phyloP scores from a whole-genome alignment of 2,113 vertebrate species.

The Sturnira hondurensis region DNA sequence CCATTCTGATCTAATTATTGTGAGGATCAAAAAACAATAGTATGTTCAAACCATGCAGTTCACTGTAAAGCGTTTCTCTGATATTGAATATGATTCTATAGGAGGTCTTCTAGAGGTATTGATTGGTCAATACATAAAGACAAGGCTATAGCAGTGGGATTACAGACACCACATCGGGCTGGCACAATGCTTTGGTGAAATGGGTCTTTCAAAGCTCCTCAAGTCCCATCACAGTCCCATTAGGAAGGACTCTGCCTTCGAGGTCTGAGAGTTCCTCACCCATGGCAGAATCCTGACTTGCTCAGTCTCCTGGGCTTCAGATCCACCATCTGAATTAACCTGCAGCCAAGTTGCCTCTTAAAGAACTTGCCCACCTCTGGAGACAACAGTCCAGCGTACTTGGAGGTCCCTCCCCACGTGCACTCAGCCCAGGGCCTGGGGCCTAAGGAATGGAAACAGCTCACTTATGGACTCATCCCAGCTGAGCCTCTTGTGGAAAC shows the following conservation, averaged over 20 bases:
- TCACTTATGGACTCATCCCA: slow-evolving; percentile 62
- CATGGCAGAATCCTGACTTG: not conserved
- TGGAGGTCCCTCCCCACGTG: not conserved
- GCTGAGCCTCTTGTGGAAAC: slow-evolving; percentile 68
- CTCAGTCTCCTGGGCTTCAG: not conserved
- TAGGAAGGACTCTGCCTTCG: not conserved
- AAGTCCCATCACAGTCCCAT: not conserved
- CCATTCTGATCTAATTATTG: too few species aligned
- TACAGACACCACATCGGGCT: not conserved
- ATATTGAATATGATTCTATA: not conserved
- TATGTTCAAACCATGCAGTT: not conserved
- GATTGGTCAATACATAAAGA: not conserved
- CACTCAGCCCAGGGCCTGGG: slow-evolving; percentile 38
- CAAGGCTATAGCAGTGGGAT: not conserved
- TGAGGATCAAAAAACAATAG: not conserved
- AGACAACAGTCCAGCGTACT: not conserved
- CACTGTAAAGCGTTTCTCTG: not conserved
- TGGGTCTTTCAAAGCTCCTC: not conserved
- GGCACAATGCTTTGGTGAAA: not conserved
- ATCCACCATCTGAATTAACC: not conserved
- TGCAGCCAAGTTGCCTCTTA: not conserved
- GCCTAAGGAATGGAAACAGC: slow-evolving; percentile 66
- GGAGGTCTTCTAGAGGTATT: not conserved
- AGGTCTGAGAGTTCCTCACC: not conserved
- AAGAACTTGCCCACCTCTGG: slow-evolving; percentile 11